Conservation (phyloP, 1,140 invertebrate genomes). For the Ooceraea biroi region DNA sequence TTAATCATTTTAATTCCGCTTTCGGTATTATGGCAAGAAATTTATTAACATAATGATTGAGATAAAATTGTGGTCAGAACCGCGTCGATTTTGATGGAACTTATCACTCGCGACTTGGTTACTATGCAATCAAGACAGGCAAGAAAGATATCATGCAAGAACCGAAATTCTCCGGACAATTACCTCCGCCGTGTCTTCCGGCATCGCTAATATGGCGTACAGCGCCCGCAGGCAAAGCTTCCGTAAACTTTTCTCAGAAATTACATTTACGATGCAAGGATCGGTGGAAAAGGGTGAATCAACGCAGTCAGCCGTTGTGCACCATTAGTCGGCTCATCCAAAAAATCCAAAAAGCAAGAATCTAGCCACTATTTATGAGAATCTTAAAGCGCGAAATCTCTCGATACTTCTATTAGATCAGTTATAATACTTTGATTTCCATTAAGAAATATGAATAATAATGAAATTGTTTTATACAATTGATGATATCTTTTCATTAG, state of each 20-base stretch:
- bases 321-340: slow-evolving; percentile 8
- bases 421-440: not conserved
- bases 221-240: slow-evolving; percentile 2
- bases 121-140: slow-evolving; percentile 6
- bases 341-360: not conserved
- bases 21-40: not conserved
- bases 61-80: not conserved
- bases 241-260: slow-evolving; percentile 26
- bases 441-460: not conserved
- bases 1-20: not conserved
- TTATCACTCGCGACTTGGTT: not conserved
- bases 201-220: slow-evolving; percentile 8
- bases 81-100: not conserved
- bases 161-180: slow-evolving; percentile 14
- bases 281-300: not conserved
- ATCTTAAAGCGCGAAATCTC: not conserved
- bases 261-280: slow-evolving; percentile 35
- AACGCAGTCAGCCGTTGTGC: slow-evolving; percentile 1
- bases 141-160: slow-evolving; percentile 14
- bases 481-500: not conserved
- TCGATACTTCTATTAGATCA: not conserved
- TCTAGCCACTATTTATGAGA: not conserved
- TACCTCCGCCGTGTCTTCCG: not conserved
- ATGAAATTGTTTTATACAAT: not conserved
- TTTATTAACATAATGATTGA: too few relatives aligned